Base-by-base conservation (phyloP, 2,888 invertebrate species). In the Drosophila testacea region DNA sequence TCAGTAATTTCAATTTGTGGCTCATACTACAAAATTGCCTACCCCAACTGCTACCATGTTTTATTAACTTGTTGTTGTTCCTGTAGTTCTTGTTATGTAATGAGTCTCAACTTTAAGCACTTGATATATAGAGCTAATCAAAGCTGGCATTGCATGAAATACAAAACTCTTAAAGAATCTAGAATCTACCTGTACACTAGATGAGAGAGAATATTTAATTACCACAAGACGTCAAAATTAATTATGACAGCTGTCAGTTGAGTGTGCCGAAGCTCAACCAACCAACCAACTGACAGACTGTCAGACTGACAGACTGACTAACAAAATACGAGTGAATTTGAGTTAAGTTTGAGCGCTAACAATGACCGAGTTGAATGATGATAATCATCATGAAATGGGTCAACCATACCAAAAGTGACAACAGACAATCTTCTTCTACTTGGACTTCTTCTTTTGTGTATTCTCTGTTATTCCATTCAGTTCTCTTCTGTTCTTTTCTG, bases 241-340 rank as follows among this genome's bases (percentile, higher is more conserved):
- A 92, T 92, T 92, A 92, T 92, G 92, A 92, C 92, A 92, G 92
- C 92, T 92, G 92, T 91, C 92, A 91, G 92, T 87, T 83, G 81
- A 86, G 77, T 85, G 80, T 79, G 86, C 89, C 79, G 81, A 87
- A 81, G 77, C 80, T 73, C 61, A 68, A 66, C 74, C 61, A 36
- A 61, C n/a, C 46, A 38, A 44, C 64, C 54, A 61, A 62, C 69
- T 69, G 69, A 67, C 46, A 16, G 60, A 52, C 28, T 48, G 54
- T 28, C 52, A 34, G 41, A 61, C 65, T 75, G 78, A 63, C 38
- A 38, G 64, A 55, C 44, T 52, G 63, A 38, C 63, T 39, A 47
- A 60, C 64, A 64, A 69, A 54, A 32, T 48, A 34, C 59, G 80
- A 56, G 52, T 64, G 63, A 59, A 39, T 55, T 51, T 38, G 42